Percentiles rank a stretch among this genome's conserved stretches.
These are phyloP conservation scores for Brachylomia viminalis DNA, from an alignment of 2,888 invertebrate species.

Conservation along the genomic window DNA sequence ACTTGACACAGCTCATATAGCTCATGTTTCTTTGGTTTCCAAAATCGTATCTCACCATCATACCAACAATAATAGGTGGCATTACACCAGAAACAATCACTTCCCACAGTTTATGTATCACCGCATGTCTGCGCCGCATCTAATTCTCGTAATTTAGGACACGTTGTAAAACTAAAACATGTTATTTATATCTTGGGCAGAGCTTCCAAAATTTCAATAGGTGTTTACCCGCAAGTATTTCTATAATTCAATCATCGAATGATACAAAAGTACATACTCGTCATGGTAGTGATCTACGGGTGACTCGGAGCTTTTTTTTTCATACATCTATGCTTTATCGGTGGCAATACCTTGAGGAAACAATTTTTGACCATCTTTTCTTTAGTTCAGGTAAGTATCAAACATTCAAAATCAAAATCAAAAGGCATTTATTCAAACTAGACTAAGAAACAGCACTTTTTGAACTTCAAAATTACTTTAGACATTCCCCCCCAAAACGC, in stretches of 20 bases:
- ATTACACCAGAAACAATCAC: constrained; percentile 37
- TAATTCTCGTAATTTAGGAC: constrained; percentile 69
- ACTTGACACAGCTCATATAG: too few relatives aligned
- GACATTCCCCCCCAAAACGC: too few relatives aligned
- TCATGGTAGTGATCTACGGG: neutral
- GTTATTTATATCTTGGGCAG: constrained; percentile 65
- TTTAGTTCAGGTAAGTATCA: too few relatives aligned
- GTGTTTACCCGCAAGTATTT: constrained; percentile 43
- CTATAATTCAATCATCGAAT: constrained; percentile 36
- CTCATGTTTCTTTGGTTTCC: neutral
- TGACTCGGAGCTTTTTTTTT: neutral
- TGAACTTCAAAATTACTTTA: too few relatives aligned
- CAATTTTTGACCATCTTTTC: neutral
- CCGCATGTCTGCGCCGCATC: constrained; percentile 52
- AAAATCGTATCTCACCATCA: constrained; percentile 2
- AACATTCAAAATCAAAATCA: too few relatives aligned
- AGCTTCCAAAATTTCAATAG: constrained; percentile 57
- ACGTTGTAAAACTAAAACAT: constrained; percentile 65
- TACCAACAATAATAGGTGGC: constrained; percentile 15
- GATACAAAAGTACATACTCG: constrained; percentile 7
- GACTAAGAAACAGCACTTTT: too few relatives aligned
- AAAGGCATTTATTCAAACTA: too few relatives aligned
- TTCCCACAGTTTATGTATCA: constrained; percentile 55
- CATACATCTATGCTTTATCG: neutral
- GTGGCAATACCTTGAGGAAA: neutral